These are phyloP conservation scores for Xylophagus ater DNA, from an alignment of 2,888 invertebrate genomes.

Conservation along the genomic window DNA sequence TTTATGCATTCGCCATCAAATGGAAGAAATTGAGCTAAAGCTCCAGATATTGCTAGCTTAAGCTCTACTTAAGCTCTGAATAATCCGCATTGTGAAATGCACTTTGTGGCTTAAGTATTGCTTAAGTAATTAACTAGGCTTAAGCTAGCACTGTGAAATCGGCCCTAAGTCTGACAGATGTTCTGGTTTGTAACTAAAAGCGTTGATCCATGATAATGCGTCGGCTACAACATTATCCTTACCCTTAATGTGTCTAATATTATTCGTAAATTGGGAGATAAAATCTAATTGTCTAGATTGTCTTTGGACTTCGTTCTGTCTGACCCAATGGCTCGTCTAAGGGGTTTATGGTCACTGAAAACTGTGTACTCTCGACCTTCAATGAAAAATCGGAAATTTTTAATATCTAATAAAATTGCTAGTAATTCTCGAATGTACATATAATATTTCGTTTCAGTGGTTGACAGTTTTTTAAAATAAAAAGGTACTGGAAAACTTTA, in stretches of 20 bases:
- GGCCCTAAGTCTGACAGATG: too few species aligned
- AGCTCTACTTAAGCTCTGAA: too few species aligned
- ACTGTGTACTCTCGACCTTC: slow-evolving; percentile 27
- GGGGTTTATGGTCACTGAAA: slow-evolving; percentile 28
- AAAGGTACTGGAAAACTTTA: slow-evolving; percentile 32
- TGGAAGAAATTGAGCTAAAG: too few species aligned
- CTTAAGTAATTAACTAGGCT: too few species aligned
- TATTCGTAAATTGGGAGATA: slow-evolving; percentile 3
- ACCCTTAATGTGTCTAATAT: slow-evolving; percentile 3
- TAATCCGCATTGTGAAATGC: too few species aligned
- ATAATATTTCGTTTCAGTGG: slow-evolving; percentile 26
- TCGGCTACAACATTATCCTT: slow-evolving; percentile 6
- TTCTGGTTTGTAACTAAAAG: too few species aligned
- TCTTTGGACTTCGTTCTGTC: slow-evolving; percentile 22
- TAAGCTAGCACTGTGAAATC: too few species aligned
- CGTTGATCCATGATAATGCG: slow-evolving; percentile 3
- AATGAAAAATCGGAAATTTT: slow-evolving; percentile 28
- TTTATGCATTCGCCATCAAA: too few species aligned
- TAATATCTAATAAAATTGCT: slow-evolving; percentile 28
- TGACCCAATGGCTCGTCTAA: slow-evolving; percentile 23
- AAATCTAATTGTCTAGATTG: slow-evolving; percentile 5
- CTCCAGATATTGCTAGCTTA: too few species aligned
- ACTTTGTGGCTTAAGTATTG: too few species aligned
- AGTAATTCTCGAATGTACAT: slow-evolving; percentile 31
- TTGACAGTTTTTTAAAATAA: slow-evolving; percentile 25